These are phyloP conservation scores for Hippocampus guttulatus DNA, from an alignment of 2,113 vertebrate genomes.

Conservation along the genomic window DNA sequence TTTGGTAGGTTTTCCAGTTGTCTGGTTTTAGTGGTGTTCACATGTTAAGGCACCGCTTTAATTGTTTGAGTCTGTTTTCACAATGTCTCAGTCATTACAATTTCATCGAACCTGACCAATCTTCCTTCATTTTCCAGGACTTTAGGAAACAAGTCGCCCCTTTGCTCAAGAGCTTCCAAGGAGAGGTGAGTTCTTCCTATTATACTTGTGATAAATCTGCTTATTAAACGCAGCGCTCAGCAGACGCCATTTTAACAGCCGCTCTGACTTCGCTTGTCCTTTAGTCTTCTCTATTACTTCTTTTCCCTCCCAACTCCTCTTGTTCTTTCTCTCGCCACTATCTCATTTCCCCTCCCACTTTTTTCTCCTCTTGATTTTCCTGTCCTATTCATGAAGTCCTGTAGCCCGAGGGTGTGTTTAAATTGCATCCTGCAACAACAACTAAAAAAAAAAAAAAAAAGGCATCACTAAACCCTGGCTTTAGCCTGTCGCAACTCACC, in stretches of 20 bases:
- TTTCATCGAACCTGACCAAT: conserved; percentile 8
- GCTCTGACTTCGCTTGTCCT: not conserved
- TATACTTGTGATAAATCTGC: conserved; percentile 22
- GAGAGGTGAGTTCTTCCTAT: conserved; percentile 83
- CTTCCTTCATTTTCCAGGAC: conserved; percentile 76
- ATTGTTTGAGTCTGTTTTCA: not conserved
- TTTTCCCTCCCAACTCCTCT: conserved; percentile 23
- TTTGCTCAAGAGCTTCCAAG: conserved; percentile 98
- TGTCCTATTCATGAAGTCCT: conserved; percentile 71
- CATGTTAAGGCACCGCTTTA: not conserved
- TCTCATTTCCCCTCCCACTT: conserved; percentile 60
- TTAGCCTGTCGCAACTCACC: conserved; percentile 61
- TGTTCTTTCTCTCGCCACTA: conserved; percentile 51
- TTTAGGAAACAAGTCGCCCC: conserved; percentile 97
- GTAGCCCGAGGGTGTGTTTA: conserved; percentile 72
- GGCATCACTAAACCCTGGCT: conserved; percentile 58
- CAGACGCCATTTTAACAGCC: conserved; percentile 20
- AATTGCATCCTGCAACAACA: conserved; percentile 68
- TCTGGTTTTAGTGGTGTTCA: not conserved
- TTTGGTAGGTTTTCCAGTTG: not conserved
- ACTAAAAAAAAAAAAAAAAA: conserved; percentile 21
- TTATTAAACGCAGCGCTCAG: conserved; percentile 17
- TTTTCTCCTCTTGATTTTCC: conserved; percentile 63
- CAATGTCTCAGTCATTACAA: not conserved
- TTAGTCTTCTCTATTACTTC: conserved; percentile 15